A percentile compares a stretch with the other conserved stretches of the same genome.
Evolutionary conservation across 2,113 vertebrate species (phyloP).

Genomic region (Dissostichus mawsoni): DNA sequence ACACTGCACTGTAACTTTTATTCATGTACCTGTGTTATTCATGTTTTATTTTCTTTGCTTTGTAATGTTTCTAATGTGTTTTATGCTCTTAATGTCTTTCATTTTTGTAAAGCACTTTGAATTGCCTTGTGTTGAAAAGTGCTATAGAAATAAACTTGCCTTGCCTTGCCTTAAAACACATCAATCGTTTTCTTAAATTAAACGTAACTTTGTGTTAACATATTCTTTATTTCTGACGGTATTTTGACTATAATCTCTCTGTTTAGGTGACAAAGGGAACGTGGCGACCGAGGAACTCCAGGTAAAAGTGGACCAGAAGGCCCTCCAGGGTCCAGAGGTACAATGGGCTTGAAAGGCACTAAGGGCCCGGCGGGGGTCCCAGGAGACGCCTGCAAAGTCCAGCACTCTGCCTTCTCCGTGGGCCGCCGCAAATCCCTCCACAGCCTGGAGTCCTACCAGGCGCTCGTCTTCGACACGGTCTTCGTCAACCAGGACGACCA

Average conservation of each 20-base stretch:
- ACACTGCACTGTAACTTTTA: too few species aligned
- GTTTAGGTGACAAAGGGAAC: conserved; percentile 94
- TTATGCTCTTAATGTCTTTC: too few species aligned
- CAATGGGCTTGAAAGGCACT: conserved; percentile 86
- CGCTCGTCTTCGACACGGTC: conserved; percentile 90
- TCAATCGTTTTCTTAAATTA: background rate
- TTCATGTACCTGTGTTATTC: too few species aligned
- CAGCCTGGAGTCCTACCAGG: conserved; percentile 91
- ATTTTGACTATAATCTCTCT: background rate
- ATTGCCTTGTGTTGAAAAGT: too few species aligned
- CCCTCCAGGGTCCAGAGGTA: conserved; percentile 82
- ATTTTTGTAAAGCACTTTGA: too few species aligned
- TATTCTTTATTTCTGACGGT: background rate
- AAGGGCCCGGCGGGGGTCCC: conserved; percentile 90
- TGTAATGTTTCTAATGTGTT: too few species aligned
- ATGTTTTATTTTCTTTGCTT: too few species aligned
- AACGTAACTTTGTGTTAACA: background rate
- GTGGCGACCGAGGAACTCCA: conserved; percentile 88
- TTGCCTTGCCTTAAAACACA: background rate
- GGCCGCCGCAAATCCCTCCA: conserved; percentile 92
- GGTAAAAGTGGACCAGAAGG: conserved; percentile 92
- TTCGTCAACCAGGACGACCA: conserved; percentile 92
- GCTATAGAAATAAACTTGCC: too few species aligned
- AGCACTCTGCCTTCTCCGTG: conserved; percentile 90
- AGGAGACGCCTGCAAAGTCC: conserved; percentile 88